Base-by-base conservation (phyloP, 2,797 vertebrate species). In the Sebastes iracundus region DNA sequence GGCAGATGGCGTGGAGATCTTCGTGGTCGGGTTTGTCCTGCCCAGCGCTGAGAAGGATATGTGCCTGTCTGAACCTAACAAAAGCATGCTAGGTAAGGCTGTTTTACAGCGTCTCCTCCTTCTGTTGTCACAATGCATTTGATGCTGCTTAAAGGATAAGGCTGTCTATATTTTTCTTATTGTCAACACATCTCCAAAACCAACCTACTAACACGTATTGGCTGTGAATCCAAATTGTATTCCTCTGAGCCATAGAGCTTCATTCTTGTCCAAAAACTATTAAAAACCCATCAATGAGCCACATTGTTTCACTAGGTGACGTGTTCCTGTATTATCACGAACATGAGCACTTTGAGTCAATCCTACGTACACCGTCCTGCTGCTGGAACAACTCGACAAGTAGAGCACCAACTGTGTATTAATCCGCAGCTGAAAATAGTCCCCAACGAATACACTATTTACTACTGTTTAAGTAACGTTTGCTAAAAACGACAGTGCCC, bases 1-100 rank as follows among this genome's bases (percentile, higher is more conserved):
- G 98, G 98, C 98, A 0, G 98, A 99, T 0, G 98, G 98, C 0
- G 98, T 99, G 3, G 98, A 99, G 94, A 94, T 99, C 92, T 99
- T 99, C 1, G 98, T 99, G 91, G 98, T 99, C 22, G 98, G 98
- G 59, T 99, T 99, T 0, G 98, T 99, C 75, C 95, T 99, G n/a
- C 98, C 98, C 90, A 99, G 98, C 0, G 98, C 98, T 0, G 98
- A 99, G 96, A 99, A 97, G 92, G 98, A 99, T 61, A 98, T 99
- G 98, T 99, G 98, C 90, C 94, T 99, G 81, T 98, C 98, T 0
- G 98, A 99, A 90, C 98, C 98, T 86, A 98, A 97, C 95, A 99
- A 98, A 90, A 97, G 98, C 92, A 99, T 98, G 98, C 96, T 99
- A 63, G 98, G 98, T 98, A 96, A 97, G 97, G 62, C 25, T 65